Conservation (phyloP, 2,113 vertebrate genomes). For the Callaeas wilsoni region DNA sequence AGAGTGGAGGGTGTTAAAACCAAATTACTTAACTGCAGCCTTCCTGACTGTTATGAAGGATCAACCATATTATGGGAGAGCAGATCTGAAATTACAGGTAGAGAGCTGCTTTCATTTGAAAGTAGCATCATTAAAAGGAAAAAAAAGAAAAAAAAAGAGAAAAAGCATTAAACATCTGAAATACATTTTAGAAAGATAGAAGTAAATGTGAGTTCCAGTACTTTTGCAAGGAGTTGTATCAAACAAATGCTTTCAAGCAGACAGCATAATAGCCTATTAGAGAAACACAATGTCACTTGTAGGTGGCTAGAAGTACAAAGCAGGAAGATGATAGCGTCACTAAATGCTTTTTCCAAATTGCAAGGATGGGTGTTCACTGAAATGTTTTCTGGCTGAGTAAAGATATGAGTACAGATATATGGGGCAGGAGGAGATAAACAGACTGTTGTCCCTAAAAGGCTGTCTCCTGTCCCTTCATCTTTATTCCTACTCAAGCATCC, state of each 20-base stretch:
- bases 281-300: slow-evolving; percentile 37
- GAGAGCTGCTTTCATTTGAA: background rate
- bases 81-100: background rate
- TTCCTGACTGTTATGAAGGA: background rate
- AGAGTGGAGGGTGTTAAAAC: background rate
- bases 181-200: background rate
- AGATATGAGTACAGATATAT: background rate
- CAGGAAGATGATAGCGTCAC: background rate
- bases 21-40: background rate
- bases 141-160: background rate
- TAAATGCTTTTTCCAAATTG: slow-evolving; percentile 33
- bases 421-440: background rate
- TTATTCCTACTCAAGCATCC: background rate
- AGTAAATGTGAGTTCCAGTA: slow-evolving; percentile 11
- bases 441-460: background rate
- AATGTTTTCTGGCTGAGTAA: background rate
- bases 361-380: background rate
- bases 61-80: background rate
- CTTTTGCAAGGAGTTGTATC: slow-evolving; percentile 22
- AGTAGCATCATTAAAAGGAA: background rate
- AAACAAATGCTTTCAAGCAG: slow-evolving; percentile 12
- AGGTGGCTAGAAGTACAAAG: slow-evolving; percentile 26
- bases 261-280: slow-evolving; percentile 49
- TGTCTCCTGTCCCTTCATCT: background rate
- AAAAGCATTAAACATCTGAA: background rate